Conservation (phyloP, 2,113 vertebrate species). For the Anas platyrhynchos region DNA sequence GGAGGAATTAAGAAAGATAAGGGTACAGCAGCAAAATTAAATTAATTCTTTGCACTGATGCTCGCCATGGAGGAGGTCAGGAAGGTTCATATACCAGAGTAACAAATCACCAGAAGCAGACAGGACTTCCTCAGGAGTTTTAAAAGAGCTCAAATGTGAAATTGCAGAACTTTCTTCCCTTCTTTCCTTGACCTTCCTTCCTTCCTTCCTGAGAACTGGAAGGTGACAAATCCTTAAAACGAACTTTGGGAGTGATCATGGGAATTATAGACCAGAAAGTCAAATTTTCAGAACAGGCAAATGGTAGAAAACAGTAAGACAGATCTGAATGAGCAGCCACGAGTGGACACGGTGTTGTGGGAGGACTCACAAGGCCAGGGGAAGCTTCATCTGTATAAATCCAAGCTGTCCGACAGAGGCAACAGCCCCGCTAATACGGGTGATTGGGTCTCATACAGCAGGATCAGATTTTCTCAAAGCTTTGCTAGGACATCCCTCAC, state of each 20-base stretch:
- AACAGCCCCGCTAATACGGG: slow-evolving; percentile 14
- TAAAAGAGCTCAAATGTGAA: not conserved
- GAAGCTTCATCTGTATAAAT: not conserved
- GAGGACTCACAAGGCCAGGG: not conserved
- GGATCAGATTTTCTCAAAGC: slow-evolving; percentile 52
- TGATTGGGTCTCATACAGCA: slow-evolving; percentile 16
- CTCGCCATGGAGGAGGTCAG: slow-evolving; percentile 20
- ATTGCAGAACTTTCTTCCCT: slow-evolving; percentile 22
- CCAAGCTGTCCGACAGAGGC: not conserved
- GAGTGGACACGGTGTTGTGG: not conserved
- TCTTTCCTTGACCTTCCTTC: not conserved
- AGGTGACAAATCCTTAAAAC: not conserved
- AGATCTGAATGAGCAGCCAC: not conserved
- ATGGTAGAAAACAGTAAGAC: not conserved
- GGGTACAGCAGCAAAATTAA: slow-evolving; percentile 54
- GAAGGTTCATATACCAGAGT: slow-evolving; percentile 6
- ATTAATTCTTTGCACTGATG: slow-evolving; percentile 46
- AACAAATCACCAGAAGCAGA: slow-evolving; percentile 7
- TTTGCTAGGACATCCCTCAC: slow-evolving; percentile 52
- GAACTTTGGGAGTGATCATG: not conserved
- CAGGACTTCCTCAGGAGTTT: not conserved
- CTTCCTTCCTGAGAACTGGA: not conserved
- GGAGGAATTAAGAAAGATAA: slow-evolving; percentile 65
- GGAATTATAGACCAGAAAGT: not conserved
- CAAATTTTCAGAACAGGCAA: not conserved